phyloP scores from a whole-genome alignment of 2,888 invertebrate genomes.

The Melanchra persicariae region DNA sequence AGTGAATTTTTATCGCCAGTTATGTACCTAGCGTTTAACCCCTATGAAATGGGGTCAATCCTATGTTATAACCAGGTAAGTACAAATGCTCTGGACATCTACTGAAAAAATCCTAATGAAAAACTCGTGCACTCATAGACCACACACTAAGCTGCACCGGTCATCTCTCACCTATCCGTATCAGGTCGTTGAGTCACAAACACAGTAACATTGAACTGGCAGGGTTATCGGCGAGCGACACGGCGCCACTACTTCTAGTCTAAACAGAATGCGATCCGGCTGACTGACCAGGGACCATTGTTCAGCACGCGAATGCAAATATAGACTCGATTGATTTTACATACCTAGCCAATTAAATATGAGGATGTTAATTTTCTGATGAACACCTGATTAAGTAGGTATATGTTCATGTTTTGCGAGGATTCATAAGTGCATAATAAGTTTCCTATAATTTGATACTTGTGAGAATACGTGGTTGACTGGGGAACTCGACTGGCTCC shows the following conservation, averaged over 20 bases:
- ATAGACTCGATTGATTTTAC: background rate
- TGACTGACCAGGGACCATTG: conserved; percentile 20
- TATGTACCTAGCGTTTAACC: no score
- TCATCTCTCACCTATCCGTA: conserved; percentile 27
- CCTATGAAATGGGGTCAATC: background rate
- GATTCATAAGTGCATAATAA: background rate
- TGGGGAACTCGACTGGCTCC: background rate
- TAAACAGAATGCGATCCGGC: conserved; percentile 50
- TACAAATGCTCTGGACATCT: background rate
- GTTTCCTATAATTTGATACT: conserved; percentile 16
- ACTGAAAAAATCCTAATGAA: background rate
- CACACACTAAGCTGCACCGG: background rate
- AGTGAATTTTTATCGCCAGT: no score
- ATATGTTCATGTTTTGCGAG: conserved; percentile 3
- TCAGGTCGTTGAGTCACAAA: conserved; percentile 36
- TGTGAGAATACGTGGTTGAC: conserved; percentile 5
- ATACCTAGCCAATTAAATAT: background rate
- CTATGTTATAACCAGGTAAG: background rate
- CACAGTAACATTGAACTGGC: conserved; percentile 53
- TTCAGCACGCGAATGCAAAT: conserved; percentile 12
- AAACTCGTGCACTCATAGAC: no score
- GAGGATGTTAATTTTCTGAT: background rate
- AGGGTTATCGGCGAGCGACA: conserved; percentile 48
- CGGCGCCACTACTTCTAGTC: conserved; percentile 66
- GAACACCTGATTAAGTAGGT: conserved; percentile 1